Base-by-base conservation (phyloP, 2,888 invertebrate species). In the Uropetala carovei region DNA sequence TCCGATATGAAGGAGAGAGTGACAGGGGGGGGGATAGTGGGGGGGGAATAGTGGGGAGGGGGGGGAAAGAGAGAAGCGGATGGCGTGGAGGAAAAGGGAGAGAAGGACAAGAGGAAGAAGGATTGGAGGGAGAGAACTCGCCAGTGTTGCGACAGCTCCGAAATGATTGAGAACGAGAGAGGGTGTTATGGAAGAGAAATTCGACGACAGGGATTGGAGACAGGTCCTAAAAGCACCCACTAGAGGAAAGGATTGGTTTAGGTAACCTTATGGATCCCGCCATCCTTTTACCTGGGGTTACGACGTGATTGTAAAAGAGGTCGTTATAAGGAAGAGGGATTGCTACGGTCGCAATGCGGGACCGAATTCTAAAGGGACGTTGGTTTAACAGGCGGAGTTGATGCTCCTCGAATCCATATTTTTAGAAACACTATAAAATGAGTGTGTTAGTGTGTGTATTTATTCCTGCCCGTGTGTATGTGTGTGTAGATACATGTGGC, bases 151-250 rank as follows among this genome's bases (percentile, higher is more conserved):
- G 83, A 83, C 83, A 83, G 83, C 83, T 83, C n/a, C 43, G 83
- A n/a, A 83, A 11, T 11, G 82, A 16, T 27, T 30, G 30, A 82
- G 30, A 43, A 30, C 83, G 82, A 56, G 57, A 57, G 43, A 57
- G n/a, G 83, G 3, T 57, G 83, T 57, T 18, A 57, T 83, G 57
- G 18, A 57, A 56, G 83, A 83, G 83, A 83, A 83, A 83, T 57
- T 57, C 83, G 83, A 83, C 57, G 57, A 83, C 56, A 83, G 83
- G 83, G 83, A 83, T 83, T 56, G 83, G 83, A 83, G 57, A 57
- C 43, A 83, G 83, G 83, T 83, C 83, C 83, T 83, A 83, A 83
- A 82, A 83, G 43, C 83, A 57, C 83, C 56, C 83, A 4, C 16
- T 27, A 43, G 83, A 56, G 57, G 83, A 56, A 83, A 83, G 83